These are phyloP conservation scores for Aleiodes leptofemur DNA, from an alignment of 2,888 invertebrate genomes.

Conservation along the genomic window DNA sequence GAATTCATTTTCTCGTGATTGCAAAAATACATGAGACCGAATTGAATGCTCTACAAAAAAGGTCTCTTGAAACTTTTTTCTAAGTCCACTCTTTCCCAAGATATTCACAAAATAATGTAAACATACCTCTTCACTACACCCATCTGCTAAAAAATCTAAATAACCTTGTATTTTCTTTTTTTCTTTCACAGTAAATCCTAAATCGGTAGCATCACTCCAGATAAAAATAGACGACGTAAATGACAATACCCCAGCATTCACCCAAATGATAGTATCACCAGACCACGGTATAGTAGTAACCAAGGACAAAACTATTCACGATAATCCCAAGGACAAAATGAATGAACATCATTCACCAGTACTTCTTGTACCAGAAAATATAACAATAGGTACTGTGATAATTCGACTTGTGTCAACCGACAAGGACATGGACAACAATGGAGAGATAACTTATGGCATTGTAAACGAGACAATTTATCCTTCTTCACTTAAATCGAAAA, in stretches of 20 bases:
- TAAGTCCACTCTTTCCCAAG: too few species aligned
- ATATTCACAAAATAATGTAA: too few species aligned
- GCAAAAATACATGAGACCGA: too few species aligned
- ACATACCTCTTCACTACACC: too few species aligned
- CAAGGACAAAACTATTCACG: conserved; percentile 74
- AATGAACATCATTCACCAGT: conserved; percentile 77
- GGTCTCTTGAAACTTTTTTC: too few species aligned
- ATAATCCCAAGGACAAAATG: conserved; percentile 64
- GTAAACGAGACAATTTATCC: conserved; percentile 60
- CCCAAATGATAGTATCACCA: conserved; percentile 83
- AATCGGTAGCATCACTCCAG: conserved; percentile 83
- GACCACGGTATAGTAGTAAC: conserved; percentile 82
- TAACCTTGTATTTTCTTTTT: conserved; percentile 1
- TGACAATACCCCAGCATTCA: conserved; percentile 86
- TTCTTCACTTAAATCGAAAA: conserved; percentile 74
- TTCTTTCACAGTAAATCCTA: conserved; percentile 79
- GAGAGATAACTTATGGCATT: conserved; percentile 84
- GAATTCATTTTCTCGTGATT: too few species aligned
- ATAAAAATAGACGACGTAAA: conserved; percentile 87
- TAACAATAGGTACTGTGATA: conserved; percentile 82
- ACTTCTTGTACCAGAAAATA: conserved; percentile 84
- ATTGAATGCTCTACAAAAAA: too few species aligned
- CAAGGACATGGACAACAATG: conserved; percentile 83
- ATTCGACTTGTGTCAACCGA: conserved; percentile 84
- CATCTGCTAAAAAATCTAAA: neutral